Evolutionary conservation across 64 coral and sea anemone species (phyloP).

Genomic region (Actinia equina): DNA sequence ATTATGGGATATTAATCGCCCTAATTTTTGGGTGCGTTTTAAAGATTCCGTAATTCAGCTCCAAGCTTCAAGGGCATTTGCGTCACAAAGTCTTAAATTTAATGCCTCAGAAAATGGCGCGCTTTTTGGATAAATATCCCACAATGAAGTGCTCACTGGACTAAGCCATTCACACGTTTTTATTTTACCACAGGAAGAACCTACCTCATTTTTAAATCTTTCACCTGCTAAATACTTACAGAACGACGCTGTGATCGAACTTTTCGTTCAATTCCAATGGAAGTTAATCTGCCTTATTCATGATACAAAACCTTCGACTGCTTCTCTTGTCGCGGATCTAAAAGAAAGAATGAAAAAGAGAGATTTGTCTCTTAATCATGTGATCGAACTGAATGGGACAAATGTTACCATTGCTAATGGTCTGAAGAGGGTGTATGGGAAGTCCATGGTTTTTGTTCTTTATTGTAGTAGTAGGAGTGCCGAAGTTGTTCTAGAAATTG

Average conservation of each 20-base stretch:
- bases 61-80: too few relatives aligned
- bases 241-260: conserved; percentile 8
- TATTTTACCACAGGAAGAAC: conserved; percentile 1
- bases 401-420: neutral
- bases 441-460: conserved; percentile 5
- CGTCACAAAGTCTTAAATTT: too few relatives aligned
- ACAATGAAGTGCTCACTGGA: neutral
- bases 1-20: too few relatives aligned
- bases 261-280: conserved; percentile 17
- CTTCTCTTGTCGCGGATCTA: neutral
- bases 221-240: neutral
- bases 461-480: neutral
- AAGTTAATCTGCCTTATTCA: conserved; percentile 14
- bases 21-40: too few relatives aligned
- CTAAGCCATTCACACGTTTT: neutral
- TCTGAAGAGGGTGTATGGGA: neutral
- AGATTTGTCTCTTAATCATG: neutral
- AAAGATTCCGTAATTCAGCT: too few relatives aligned
- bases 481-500: neutral
- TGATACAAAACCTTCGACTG: neutral
- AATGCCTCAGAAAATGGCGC: neutral
- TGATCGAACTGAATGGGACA: neutral
- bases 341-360: neutral
- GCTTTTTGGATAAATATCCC: neutral
- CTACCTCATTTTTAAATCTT: neutral